Conservation (phyloP, 2,113 vertebrate genomes). For the Corythaixoides concolor region DNA sequence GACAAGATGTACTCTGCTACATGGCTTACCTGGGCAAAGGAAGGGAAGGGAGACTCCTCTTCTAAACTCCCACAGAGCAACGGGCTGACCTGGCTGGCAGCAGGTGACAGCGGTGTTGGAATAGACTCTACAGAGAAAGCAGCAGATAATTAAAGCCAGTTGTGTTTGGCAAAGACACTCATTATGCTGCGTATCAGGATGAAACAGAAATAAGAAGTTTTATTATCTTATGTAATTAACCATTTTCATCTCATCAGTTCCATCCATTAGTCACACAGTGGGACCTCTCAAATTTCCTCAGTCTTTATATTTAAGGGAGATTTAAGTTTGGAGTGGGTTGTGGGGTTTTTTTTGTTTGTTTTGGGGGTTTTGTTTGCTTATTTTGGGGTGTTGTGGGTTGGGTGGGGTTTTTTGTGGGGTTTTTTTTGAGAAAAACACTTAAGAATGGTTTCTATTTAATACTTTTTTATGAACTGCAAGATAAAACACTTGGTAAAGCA, state of each 20-base stretch:
- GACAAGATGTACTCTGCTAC: background rate
- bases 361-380: background rate
- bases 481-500: background rate
- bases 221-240: background rate
- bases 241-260: background rate
- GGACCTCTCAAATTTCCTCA: background rate
- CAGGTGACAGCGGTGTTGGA: slow-evolving; percentile 72
- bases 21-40: slow-evolving; percentile 91
- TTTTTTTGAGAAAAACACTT: background rate
- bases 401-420: background rate
- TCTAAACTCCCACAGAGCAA: slow-evolving; percentile 83
- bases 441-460: background rate
- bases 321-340: background rate
- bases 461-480: background rate
- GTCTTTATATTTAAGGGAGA: background rate
- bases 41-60: slow-evolving; percentile 90
- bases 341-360: too few relatives aligned
- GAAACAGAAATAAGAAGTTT: background rate
- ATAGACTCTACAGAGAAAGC: slow-evolving; percentile 68
- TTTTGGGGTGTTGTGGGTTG: background rate
- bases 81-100: slow-evolving; percentile 70
- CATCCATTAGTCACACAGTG: background rate
- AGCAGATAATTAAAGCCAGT: background rate
- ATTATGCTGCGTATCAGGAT: background rate
- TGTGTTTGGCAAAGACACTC: background rate